Evolutionary conservation across 2,797 vertebrate species (phyloP), one percentile per base, ranked within the genome.

Genomic region (Choloepus didactylus): DNA sequence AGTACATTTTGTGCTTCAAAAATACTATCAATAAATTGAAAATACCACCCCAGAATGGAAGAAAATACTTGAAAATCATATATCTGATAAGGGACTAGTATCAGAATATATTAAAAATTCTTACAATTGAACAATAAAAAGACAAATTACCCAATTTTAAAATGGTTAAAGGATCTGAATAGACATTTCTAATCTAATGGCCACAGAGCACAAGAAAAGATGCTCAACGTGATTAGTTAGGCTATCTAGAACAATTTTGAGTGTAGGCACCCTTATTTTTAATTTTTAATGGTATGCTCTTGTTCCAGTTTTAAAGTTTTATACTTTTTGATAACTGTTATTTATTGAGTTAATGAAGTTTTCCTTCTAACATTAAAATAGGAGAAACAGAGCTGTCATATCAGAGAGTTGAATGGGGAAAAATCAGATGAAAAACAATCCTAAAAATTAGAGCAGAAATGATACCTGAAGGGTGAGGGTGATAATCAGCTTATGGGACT

Each of bases 221-320:
- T 54, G 15, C 54, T 54, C 16, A 54, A 54, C 51, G 18, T 54
- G 14, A 54, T 54, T 54, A 54, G 15, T 54, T 54, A 54, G 15
- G 29, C 56, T 19, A 72, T 56, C 25, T 88, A 49, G 23, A 75
- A 73, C 27, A 72, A 29, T 80, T 93, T 64, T 75, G 35, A 93
- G 56, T 96, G 27, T 93, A 80, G 44, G 8, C 31, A 87, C 73
- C 51, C n/a, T 87, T 82, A 31, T 59, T 85, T 56, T n/a, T 31
- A 84, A 77, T 89, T 84, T 96, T 88, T 81, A 66, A 66, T 79
- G 21, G 11, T 64, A 79, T 15, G 60, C 75, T 86, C 75, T 76
- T 66, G 1, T 85, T 92, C 19, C 25, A 62, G 54, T 89, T 85
- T 89, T 92, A 92, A 89, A 46, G 15, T 86, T 82, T 93, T 92